phyloP scores from a whole-genome alignment of 1,140 invertebrate genomes.

The Drosophila rhopaloa region DNA sequence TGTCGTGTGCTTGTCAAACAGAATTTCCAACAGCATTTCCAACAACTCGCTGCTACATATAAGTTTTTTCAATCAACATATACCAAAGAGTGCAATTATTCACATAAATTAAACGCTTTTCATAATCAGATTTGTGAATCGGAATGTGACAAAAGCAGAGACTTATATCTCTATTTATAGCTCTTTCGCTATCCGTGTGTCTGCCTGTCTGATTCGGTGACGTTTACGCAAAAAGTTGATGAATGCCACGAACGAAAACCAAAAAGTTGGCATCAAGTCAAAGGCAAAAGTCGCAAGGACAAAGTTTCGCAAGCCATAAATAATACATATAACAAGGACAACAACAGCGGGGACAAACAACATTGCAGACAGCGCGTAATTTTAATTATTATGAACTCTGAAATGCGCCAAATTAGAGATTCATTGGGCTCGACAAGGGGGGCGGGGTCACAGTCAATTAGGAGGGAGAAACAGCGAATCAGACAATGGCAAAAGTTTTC shows the following conservation, averaged over 20 bases:
- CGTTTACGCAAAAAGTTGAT: conserved; percentile 64
- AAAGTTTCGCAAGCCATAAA: conserved; percentile 63
- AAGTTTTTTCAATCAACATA: conserved; percentile 68
- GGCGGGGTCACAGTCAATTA: conserved; percentile 17
- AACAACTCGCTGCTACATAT: conserved; percentile 26
- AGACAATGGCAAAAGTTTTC: conserved; percentile 69
- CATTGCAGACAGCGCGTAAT: conserved; percentile 72
- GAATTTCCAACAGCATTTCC: conserved; percentile 31
- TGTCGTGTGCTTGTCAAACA: conserved; percentile 47
- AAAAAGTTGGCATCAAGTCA: conserved; percentile 74
- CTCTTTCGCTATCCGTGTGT: conserved; percentile 1
- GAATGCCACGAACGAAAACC: conserved; percentile 65
- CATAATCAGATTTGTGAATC: conserved; percentile 26
- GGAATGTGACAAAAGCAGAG: conserved; percentile 42
- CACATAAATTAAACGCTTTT: conserved; percentile 38
- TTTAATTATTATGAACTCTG: conserved; percentile 79
- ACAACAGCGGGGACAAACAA: conserved; percentile 48
- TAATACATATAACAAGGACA: conserved; percentile 69
- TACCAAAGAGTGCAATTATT: conserved; percentile 32
- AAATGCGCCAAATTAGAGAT: conserved; percentile 77
- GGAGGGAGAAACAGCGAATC: neutral
- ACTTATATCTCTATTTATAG: conserved; percentile 32
- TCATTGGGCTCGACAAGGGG: conserved; percentile 58
- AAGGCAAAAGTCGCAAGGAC: conserved; percentile 66
- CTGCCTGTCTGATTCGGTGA: conserved; percentile 24